Percentiles rank a stretch among this genome's conserved stretches.
Evolutionary conservation across 2,797 vertebrate species (phyloP).

Genomic region (Hydrolagus colliei): DNA sequence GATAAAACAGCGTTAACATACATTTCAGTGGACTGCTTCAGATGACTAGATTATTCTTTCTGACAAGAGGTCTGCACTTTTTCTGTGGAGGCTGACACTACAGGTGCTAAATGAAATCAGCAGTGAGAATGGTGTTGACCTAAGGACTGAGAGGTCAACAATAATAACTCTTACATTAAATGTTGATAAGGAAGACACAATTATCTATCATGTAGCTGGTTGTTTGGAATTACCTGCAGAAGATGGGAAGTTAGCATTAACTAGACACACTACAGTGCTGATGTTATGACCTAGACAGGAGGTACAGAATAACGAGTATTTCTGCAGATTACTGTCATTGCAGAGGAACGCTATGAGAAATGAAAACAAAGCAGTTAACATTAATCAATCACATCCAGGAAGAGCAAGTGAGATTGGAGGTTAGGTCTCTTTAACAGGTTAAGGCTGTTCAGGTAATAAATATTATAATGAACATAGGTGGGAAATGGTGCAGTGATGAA

Average conservation of each 20-base stretch:
- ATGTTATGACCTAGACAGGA: conserved; percentile 25
- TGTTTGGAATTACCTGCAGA: conserved; percentile 53
- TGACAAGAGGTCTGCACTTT: conserved; percentile 55
- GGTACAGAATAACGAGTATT: conserved; percentile 29
- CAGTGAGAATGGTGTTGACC: conserved; percentile 54
- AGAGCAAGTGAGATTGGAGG: background rate
- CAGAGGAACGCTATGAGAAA: background rate
- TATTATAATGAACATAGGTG: background rate
- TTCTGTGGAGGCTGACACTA: conserved; percentile 57
- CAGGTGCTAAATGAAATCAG: conserved; percentile 60
- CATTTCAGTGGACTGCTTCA: conserved; percentile 59
- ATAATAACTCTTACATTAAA: conserved; percentile 56
- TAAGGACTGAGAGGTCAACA: conserved; percentile 59
- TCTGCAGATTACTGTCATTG: conserved; percentile 12
- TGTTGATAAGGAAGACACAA: conserved; percentile 55
- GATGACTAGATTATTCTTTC: conserved; percentile 58
- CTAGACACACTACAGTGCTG: conserved; percentile 8
- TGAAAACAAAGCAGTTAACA: conserved; percentile 16
- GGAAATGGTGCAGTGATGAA: conserved; percentile 13
- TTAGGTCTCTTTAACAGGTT: background rate
- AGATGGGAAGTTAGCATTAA: conserved; percentile 39
- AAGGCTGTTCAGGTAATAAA: conserved; percentile 17
- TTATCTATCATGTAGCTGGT: conserved; percentile 51
- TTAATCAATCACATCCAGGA: conserved; percentile 18
- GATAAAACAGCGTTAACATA: conserved; percentile 59